These are phyloP conservation scores for Clinocottus analis DNA, from an alignment of 2,113 vertebrate genomes.

Conservation along the genomic window DNA sequence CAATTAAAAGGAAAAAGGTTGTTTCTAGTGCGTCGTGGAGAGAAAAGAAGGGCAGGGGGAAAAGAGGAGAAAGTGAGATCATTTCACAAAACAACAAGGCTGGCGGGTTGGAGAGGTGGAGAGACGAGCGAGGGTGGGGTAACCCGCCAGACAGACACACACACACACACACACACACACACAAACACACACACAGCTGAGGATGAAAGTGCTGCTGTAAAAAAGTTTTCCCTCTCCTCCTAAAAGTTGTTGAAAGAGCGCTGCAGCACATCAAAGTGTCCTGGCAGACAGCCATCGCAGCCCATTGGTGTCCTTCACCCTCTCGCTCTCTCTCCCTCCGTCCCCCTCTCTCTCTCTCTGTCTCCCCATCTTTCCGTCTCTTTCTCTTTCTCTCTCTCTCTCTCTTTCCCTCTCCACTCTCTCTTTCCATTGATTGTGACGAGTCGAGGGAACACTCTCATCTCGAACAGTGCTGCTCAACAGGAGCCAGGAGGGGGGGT, in stretches of 20 bases:
- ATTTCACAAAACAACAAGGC: slow-evolving; percentile 61
- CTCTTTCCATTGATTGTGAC: slow-evolving; percentile 67
- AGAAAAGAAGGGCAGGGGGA: slow-evolving; percentile 16
- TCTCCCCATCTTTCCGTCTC: slow-evolving; percentile 10
- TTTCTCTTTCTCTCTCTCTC: neutral
- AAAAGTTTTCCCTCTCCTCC: slow-evolving; percentile 71
- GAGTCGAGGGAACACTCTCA: slow-evolving; percentile 65
- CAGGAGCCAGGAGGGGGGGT: slow-evolving; percentile 11
- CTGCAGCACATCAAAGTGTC: slow-evolving; percentile 79
- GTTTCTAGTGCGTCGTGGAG: slow-evolving; percentile 10
- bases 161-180: slow-evolving; percentile 23
- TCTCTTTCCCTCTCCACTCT: neutral
- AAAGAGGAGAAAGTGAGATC: slow-evolving; percentile 17
- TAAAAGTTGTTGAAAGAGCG: slow-evolving; percentile 80
- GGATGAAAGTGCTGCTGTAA: slow-evolving; percentile 76
- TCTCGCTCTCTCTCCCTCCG: slow-evolving; percentile 32
- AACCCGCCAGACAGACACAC: slow-evolving; percentile 32
- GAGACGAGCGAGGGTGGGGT: slow-evolving; percentile 38
- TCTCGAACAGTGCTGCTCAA: slow-evolving; percentile 55
- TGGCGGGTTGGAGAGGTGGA: slow-evolving; percentile 43
- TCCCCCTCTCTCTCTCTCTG: slow-evolving; percentile 6
- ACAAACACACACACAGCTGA: slow-evolving; percentile 27
- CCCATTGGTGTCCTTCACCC: slow-evolving; percentile 78
- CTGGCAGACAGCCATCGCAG: slow-evolving; percentile 78
- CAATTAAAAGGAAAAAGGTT: slow-evolving; percentile 18